These are phyloP conservation scores for Drosophila equinoxialis DNA, from an alignment of 1,140 invertebrate species.

Conservation along the genomic window DNA sequence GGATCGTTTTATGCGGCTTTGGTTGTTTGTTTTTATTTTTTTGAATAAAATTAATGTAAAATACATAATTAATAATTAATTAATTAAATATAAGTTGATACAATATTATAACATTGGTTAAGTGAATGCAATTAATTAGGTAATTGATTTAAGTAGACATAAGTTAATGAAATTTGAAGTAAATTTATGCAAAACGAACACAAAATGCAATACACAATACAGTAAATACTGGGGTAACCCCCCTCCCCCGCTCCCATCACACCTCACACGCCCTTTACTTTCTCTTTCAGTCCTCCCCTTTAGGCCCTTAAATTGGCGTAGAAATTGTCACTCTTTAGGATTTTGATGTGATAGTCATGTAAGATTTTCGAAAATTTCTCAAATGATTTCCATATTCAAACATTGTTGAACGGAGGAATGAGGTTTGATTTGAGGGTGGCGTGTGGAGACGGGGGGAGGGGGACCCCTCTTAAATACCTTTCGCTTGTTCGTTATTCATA, in stretches of 20 bases:
- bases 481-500: neutral
- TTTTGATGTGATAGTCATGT: too few relatives aligned
- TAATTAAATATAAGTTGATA: constrained; percentile 38
- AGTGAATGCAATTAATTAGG: constrained; percentile 45
- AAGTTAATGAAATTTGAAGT: constrained; percentile 31
- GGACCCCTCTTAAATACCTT: neutral
- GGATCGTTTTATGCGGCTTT: constrained; percentile 45
- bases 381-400: too few relatives aligned
- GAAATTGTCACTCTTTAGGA: too few relatives aligned
- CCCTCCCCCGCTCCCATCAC: too few relatives aligned
- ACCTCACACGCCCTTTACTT: too few relatives aligned
- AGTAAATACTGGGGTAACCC: neutral
- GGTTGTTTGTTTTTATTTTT: constrained; percentile 18
- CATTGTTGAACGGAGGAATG: too few relatives aligned
- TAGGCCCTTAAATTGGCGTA: too few relatives aligned
- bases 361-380: too few relatives aligned
- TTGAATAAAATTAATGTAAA: constrained; percentile 64
- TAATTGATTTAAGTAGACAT: constrained; percentile 40
- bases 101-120: constrained; percentile 38
- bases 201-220: constrained; percentile 54
- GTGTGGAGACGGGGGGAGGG: too few relatives aligned
- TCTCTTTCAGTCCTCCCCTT: too few relatives aligned
- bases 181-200: constrained; percentile 63
- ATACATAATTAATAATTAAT: constrained; percentile 34
- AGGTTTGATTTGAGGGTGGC: too few relatives aligned